These are phyloP conservation scores for Hoplostethus mediterraneus DNA, from an alignment of 2,797 vertebrate species.

Conservation along the genomic window DNA sequence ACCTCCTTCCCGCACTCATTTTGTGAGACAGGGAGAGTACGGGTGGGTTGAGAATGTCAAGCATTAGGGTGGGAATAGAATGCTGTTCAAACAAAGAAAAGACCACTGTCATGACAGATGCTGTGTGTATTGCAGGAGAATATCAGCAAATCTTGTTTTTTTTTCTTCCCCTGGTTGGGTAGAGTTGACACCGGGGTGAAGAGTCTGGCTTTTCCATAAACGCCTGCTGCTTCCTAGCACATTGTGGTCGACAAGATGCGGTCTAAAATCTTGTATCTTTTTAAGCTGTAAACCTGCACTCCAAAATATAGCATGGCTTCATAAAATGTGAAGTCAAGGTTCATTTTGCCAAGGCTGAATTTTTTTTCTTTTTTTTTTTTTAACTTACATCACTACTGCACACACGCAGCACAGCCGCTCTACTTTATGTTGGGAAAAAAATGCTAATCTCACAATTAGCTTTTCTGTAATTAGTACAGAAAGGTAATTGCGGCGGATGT, in stretches of 20 bases:
- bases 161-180: conserved; percentile 14
- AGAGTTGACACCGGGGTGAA: conserved; percentile 44
- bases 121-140: conserved; percentile 52
- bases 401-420: conserved; percentile 32
- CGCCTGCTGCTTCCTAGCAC: conserved; percentile 30
- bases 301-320: conserved; percentile 18
- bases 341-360: conserved; percentile 39
- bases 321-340: conserved; percentile 28
- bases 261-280: conserved; percentile 31
- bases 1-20: conserved; percentile 51
- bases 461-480: conserved; percentile 80
- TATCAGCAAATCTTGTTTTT: conserved; percentile 55
- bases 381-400: conserved; percentile 22
- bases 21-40: conserved; percentile 49
- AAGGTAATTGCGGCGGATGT: conserved; percentile 84
- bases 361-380: too few species aligned
- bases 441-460: conserved; percentile 78
- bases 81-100: conserved; percentile 59
- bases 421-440: conserved; percentile 63
- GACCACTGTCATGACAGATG: conserved; percentile 69
- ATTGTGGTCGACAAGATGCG: conserved; percentile 22
- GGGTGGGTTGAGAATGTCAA: conserved; percentile 75
- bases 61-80: conserved; percentile 66
- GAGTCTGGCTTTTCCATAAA: conserved; percentile 39
- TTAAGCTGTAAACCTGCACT: conserved; percentile 19